Evolutionary conservation across 2,888 invertebrate species (phyloP).

Genomic region (Alviniconcha strummeri): DNA sequence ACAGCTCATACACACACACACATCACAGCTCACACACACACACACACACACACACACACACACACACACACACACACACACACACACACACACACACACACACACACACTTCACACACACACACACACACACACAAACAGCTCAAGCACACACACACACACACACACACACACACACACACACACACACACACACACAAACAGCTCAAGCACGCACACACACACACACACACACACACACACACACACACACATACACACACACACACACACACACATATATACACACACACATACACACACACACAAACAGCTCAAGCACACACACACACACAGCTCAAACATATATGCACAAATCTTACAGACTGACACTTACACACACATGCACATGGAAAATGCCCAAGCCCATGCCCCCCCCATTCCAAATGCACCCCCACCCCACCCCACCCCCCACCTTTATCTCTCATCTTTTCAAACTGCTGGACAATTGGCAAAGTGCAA

Average conservation of each 20-base stretch:
- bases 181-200: slow-evolving; percentile 12
- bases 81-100: background rate
- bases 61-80: background rate
- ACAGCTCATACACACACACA: background rate
- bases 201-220: background rate
- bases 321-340: background rate
- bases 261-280: slow-evolving; percentile 21
- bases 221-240: slow-evolving; percentile 6
- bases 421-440: too few relatives aligned
- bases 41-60: slow-evolving; percentile 2
- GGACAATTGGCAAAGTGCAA: too few relatives aligned
- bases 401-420: too few relatives aligned
- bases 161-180: slow-evolving; percentile 5
- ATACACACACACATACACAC: slow-evolving; percentile 6
- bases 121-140: slow-evolving; percentile 9
- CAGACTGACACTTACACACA: background rate
- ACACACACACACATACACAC: slow-evolving; percentile 17
- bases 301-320: background rate
- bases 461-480: too few relatives aligned
- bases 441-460: too few relatives aligned
- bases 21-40: background rate
- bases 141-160: slow-evolving; percentile 11
- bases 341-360: background rate
- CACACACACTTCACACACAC: background rate
- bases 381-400: background rate